These are phyloP conservation scores for Drosophila eohydei DNA, from an alignment of 2,888 invertebrate genomes.

Conservation along the genomic window DNA sequence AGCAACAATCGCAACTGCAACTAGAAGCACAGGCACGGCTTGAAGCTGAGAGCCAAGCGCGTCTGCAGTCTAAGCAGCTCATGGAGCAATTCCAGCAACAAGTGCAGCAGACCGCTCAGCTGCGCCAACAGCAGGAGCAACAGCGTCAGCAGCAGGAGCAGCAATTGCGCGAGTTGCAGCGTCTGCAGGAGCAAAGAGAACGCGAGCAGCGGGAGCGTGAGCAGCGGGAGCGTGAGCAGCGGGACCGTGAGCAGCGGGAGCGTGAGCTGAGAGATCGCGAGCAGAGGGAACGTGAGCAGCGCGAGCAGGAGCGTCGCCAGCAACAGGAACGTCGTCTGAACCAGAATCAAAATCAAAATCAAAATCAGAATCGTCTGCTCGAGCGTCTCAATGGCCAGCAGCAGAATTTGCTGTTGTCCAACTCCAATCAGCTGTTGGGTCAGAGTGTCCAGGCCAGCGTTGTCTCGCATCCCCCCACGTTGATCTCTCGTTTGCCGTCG, in stretches of 20 bases:
- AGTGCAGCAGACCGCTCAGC: slow-evolving; percentile 77
- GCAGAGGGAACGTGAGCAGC: slow-evolving; percentile 49
- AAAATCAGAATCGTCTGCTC: slow-evolving; percentile 76
- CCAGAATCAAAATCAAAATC: slow-evolving; percentile 44
- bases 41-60: slow-evolving; percentile 86
- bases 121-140: slow-evolving; percentile 74
- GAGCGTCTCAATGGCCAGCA: slow-evolving; percentile 75
- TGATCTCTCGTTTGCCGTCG: slow-evolving; percentile 72
- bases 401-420: slow-evolving; percentile 77
- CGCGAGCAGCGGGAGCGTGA: slow-evolving; percentile 52
- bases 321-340: slow-evolving; percentile 57
- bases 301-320: slow-evolving; percentile 40
- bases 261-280: slow-evolving; percentile 71
- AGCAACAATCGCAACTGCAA: slow-evolving; percentile 82
- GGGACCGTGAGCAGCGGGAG: slow-evolving; percentile 53
- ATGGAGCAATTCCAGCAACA: slow-evolving; percentile 83
- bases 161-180: slow-evolving; percentile 76
- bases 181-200: slow-evolving; percentile 59
- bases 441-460: slow-evolving; percentile 83
- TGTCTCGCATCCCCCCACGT: slow-evolving; percentile 82
- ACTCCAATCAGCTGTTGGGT: slow-evolving; percentile 71
- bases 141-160: slow-evolving; percentile 67
- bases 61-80: slow-evolving; percentile 80
- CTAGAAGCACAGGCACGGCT: slow-evolving; percentile 87
- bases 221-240: not conserved